A percentile compares a stretch with the other conserved stretches of the same genome.
These are phyloP conservation scores for Mesocricetus auratus DNA, from an alignment of 2,113 vertebrate genomes.

Conservation along the genomic window DNA sequence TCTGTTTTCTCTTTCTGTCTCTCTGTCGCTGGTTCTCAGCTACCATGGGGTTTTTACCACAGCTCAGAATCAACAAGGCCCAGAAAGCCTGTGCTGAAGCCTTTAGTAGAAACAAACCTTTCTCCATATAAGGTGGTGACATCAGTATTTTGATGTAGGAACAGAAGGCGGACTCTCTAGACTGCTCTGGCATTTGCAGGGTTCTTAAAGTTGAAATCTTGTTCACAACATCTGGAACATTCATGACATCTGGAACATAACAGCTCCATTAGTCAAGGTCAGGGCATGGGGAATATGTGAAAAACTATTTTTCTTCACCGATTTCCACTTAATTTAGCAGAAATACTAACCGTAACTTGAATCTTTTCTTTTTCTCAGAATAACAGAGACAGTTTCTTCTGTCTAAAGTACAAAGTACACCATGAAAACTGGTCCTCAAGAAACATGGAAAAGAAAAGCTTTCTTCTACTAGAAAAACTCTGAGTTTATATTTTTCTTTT, in stretches of 20 bases:
- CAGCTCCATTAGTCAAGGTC: conserved; percentile 7
- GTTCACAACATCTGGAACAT: conserved; percentile 61
- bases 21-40: neutral
- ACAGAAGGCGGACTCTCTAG: neutral
- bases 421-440: neutral
- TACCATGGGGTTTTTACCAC: neutral
- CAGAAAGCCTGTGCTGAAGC: neutral
- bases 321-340: conserved; percentile 19
- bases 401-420: neutral
- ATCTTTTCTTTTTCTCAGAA: neutral
- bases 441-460: neutral
- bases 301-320: conserved; percentile 12
- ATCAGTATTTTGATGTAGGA: neutral
- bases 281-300: conserved; percentile 1
- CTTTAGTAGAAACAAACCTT: neutral
- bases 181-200: conserved; percentile 31
- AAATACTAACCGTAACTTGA: neutral
- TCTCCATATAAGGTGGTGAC: neutral
- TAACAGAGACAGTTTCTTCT: conserved; percentile 18
- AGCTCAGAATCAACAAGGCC: neutral
- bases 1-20: neutral
- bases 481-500: neutral
- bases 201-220: conserved; percentile 68
- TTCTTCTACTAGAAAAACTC: neutral
- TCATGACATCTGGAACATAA: conserved; percentile 60